Evolutionary conservation across 2,797 vertebrate genomes (phyloP).

Genomic region (Parauchenoglanis punctatus): DNA sequence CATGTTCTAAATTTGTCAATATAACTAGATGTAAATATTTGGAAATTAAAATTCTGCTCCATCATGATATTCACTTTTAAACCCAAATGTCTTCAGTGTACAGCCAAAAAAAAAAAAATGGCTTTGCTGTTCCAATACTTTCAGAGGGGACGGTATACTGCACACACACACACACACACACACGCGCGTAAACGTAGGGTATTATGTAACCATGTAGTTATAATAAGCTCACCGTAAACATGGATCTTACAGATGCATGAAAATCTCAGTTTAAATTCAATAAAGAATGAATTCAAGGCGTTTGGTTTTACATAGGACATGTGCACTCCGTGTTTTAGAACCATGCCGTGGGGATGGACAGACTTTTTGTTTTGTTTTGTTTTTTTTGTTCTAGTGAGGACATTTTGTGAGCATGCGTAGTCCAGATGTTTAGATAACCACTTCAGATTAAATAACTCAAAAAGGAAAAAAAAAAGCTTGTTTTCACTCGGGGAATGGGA

Average conservation of each 20-base stretch:
- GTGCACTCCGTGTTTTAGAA: neutral
- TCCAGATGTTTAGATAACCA: constrained; percentile 1
- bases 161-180: too few species aligned
- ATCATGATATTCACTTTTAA: neutral
- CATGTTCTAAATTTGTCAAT: neutral
- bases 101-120: neutral
- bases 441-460: neutral
- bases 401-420: neutral
- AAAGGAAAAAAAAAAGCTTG: neutral
- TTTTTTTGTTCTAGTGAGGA: neutral
- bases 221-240: neutral
- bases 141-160: neutral
- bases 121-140: neutral
- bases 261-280: neutral
- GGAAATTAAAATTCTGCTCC: neutral
- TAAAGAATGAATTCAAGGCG: neutral
- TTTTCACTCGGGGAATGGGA: neutral
- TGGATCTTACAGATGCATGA: neutral
- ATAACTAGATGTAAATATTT: neutral
- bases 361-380: neutral
- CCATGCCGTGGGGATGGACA: neutral
- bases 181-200: neutral
- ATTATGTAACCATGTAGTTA: neutral
- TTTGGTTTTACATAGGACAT: too few species aligned
- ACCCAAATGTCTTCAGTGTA: neutral